Evolutionary conservation across 2,888 invertebrate genomes (phyloP).

Genomic region (Galerucella nymphaeae): DNA sequence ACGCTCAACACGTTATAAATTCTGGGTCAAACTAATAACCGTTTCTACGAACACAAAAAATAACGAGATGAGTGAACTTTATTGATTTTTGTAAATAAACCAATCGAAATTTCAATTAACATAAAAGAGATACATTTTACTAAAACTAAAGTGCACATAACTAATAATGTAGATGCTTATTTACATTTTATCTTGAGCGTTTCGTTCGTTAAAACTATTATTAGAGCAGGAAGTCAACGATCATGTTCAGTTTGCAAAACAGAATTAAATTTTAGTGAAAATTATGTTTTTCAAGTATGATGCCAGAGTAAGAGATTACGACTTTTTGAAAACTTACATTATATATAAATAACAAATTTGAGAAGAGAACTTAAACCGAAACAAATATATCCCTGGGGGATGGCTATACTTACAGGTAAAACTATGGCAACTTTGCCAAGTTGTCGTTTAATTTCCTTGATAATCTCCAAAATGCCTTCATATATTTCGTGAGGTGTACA

Average conservation of each 20-base stretch:
- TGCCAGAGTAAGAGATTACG: background rate
- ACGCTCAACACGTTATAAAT: too few species aligned
- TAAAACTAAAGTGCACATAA: background rate
- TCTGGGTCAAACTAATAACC: too few species aligned
- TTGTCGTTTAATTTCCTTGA: constrained; percentile 68
- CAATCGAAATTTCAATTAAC: background rate
- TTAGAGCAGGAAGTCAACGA: background rate
- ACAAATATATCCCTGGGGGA: too few species aligned
- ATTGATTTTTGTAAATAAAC: background rate
- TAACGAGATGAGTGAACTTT: too few species aligned
- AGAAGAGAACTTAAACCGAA: too few species aligned
- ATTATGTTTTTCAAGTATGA: constrained; percentile 35
- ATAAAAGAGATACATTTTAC: background rate
- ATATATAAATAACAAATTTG: too few species aligned
- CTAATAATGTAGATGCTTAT: background rate
- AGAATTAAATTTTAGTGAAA: too few species aligned
- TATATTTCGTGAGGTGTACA: constrained; percentile 72
- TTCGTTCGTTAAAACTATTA: constrained; percentile 2
- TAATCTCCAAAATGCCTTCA: constrained; percentile 72
- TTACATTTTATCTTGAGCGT: background rate
- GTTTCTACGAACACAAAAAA: too few species aligned
- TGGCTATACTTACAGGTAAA: constrained; percentile 67
- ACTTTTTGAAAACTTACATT: too few species aligned
- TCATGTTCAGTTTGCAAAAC: background rate
- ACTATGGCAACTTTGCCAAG: constrained; percentile 68